Base-by-base conservation (phyloP, 2,797 vertebrate genomes). In the Passerculus sandwichensis region DNA sequence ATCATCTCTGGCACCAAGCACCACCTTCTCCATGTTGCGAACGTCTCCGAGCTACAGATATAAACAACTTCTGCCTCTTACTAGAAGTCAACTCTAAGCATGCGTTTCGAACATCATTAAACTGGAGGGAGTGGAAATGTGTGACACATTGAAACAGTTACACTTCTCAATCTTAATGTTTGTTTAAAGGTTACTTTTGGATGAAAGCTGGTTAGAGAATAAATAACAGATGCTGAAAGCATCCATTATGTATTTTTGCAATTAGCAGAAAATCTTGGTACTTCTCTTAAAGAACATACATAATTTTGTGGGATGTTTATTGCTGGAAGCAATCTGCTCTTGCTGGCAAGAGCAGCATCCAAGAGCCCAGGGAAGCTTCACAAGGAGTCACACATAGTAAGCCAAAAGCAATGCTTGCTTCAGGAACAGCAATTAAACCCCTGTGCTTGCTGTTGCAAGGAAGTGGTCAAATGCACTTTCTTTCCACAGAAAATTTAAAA, bases 171-270 rank as follows among this genome's bases (percentile, higher is more conserved):
- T 96, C 93, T 91, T 96, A 96, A 93, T 97, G 97, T 97, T 98
- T 97, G 94, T 95, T 97, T 97, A 97, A 97, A 97, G 97, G 97
- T 97, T 97, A 94, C 97, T 97, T 95, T 98, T 98, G 97, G 97
- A 98, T 96, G 93, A 94, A 96, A 94, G 94, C 96, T 97, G 91
- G 86, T 91, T 89, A 70, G 70, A 91, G 95, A 98, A 97, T 97
- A 97, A 95, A 92, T 96, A 97, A 94, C 97, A 97, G 97, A 97
- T 97, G 97, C 94, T 77, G 91, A 95, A 97, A 96, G 96, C 96
- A 97, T 94, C 94, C 94, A 97, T 97, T 97, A 98, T 97, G 97
- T 97, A 96, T 97, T 98, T 98, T 97, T 97, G 97, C 96, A 98
- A 98, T 98, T 98, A 98, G 97, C 93, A 93, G 87, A 97, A 97